Percentiles rank a stretch among this genome's conserved stretches.
Conservation (phyloP, 2,888 invertebrate genomes). For the Eupithecia subfuscata region DNA sequence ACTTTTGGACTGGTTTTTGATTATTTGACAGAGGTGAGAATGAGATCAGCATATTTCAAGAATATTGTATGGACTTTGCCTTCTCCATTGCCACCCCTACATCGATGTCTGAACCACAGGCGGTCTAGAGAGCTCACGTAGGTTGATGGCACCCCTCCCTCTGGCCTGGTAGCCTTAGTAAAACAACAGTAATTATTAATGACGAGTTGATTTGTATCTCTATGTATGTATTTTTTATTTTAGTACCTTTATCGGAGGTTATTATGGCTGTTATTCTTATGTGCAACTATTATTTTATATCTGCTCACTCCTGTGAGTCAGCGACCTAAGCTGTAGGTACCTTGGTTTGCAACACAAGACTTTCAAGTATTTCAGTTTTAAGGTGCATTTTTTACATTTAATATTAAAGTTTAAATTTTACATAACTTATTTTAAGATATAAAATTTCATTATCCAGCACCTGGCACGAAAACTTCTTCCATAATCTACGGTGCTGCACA, state of each 20-base stretch:
- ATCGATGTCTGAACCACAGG: conserved; percentile 43
- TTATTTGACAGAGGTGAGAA: not conserved
- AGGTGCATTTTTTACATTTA: not conserved
- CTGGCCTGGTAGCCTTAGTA: conserved; percentile 44
- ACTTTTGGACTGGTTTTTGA: not conserved
- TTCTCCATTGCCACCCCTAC: conserved; percentile 41
- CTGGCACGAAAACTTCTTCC: conserved; percentile 40
- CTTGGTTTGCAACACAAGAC: not conserved
- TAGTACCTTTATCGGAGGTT: not conserved
- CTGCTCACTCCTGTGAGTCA: not conserved
- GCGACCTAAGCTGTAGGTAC: not conserved
- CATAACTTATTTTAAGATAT: conserved; percentile 3
- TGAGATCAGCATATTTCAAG: not conserved
- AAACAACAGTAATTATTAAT: conserved; percentile 57
- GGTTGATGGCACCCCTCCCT: conserved; percentile 18
- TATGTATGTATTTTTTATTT: not conserved
- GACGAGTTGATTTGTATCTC: conserved; percentile 43
- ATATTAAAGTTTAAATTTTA: conserved; percentile 2
- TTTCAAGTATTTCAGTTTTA: not conserved
- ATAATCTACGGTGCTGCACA: conserved; percentile 43
- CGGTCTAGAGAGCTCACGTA: conserved; percentile 47
- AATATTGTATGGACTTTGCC: conserved; percentile 27
- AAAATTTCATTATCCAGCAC: conserved; percentile 38
- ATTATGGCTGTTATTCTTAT: not conserved
- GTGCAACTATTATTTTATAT: not conserved